Evolutionary conservation across 2,113 vertebrate genomes (phyloP).

Genomic region (Tauraco erythrolophus): DNA sequence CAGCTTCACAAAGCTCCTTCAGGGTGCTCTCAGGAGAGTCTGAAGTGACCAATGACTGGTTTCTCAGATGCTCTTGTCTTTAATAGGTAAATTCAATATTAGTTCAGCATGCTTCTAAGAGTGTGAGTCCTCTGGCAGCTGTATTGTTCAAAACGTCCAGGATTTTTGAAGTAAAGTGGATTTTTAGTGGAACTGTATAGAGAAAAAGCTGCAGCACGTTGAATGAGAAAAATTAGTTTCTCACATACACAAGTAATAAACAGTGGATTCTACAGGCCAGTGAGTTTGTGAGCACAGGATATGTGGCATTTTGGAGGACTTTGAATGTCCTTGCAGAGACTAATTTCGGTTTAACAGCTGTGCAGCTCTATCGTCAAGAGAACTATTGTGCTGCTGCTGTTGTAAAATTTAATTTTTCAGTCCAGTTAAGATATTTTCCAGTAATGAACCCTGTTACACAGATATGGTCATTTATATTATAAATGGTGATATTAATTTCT

Average conservation of each 20-base stretch:
- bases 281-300: background rate
- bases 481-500: slow-evolving; percentile 20
- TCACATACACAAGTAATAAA: background rate
- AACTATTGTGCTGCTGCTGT: background rate
- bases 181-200: background rate
- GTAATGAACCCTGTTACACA: background rate
- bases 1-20: background rate
- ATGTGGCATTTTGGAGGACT: background rate
- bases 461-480: slow-evolving; percentile 28
- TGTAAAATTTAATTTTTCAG: slow-evolving; percentile 21
- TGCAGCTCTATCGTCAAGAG: background rate
- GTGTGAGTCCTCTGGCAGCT: background rate
- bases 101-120: background rate
- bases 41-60: background rate
- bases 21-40: background rate
- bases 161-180: background rate
- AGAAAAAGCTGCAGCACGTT: background rate
- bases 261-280: background rate
- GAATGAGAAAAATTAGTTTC: background rate
- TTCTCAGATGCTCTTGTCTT: background rate
- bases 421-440: slow-evolving; percentile 12
- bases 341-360: background rate
- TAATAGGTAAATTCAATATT: background rate
- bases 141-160: background rate
- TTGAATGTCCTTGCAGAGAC: background rate